Base-by-base conservation (phyloP, 2,797 vertebrate species). In the Halcyon badia region DNA sequence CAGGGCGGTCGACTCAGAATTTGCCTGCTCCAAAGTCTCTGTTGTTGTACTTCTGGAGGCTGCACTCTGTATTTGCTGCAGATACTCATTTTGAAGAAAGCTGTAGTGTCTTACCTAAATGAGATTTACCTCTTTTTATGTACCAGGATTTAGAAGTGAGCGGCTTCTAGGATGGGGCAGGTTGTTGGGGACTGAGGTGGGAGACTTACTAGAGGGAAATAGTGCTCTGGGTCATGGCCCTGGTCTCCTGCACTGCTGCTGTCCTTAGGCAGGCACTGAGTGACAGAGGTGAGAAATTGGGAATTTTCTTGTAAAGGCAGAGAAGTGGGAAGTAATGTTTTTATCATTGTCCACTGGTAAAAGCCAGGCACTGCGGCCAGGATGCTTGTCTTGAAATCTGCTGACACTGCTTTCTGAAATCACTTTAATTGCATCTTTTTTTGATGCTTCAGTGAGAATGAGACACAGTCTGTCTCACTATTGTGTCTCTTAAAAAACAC, bases 401-500 rank as follows among this genome's bases (percentile, higher is more conserved):
- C 56, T 75, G 58, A 68, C 58, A 48, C 25, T 31, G 33, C 48
- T 83, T 76, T 95, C 69, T 87, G 51, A 69, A 78, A 66, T 82
- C 37, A 11, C n/a, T 95, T 79, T 49, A 48, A 79, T 90, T 61
- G 31, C 75, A 70, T 48, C 70, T 37, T 75, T 93, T 79, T 68
- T 83, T 11, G 42, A 69, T 48, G 33, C 69, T 5, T 58, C 39
- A 14, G 64, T 90, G 81, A 54, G 70, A 86, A 64, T 10, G 30
- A 87, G 81, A 71, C 77, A 35, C 24, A 52, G 62, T 13, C 82
- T 88, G 46, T 92, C 82, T 92, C 82, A 49, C 76, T 68, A 69
- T 79, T 92, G 83, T 89, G 33, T 87, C 83, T 83, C 81, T 87
- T 73, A 54, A 87, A 95, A 96, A 60, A 64, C 86, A 70, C 70